These are phyloP conservation scores for Maccullochella peelii DNA, from an alignment of 2,113 vertebrate genomes.

Conservation along the genomic window DNA sequence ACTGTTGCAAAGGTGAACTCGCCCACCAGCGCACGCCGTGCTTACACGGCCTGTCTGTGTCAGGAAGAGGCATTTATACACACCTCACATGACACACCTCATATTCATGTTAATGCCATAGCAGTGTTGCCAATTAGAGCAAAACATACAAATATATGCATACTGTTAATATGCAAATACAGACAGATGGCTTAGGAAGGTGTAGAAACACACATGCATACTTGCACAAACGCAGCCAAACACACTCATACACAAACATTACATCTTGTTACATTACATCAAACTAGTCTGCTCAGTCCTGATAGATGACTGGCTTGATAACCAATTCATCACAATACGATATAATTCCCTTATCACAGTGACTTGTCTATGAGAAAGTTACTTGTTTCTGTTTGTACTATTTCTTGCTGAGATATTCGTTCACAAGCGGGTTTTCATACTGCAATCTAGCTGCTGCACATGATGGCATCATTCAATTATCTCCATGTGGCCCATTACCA, in stretches of 20 bases:
- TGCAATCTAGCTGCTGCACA: conserved; percentile 10
- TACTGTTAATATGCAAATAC: conserved; percentile 11
- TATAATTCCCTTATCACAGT: neutral
- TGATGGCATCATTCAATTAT: conserved; percentile 13
- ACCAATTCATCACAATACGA: neutral
- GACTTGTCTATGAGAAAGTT: neutral
- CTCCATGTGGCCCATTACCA: neutral
- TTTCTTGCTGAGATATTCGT: neutral
- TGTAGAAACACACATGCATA: conserved; percentile 28
- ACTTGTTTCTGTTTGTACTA: neutral
- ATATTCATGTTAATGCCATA: conserved; percentile 5
- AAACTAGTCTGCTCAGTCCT: neutral
- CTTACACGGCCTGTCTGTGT: conserved; percentile 34
- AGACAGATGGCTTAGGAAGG: conserved; percentile 25
- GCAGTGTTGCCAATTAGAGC: neutral
- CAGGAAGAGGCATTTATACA: conserved; percentile 49
- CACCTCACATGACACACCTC: conserved; percentile 24
- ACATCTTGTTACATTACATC: too few species aligned
- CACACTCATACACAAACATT: neutral
- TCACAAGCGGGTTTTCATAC: neutral
- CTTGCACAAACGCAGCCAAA: conserved; percentile 4
- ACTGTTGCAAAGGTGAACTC: conserved; percentile 64
- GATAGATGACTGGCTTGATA: neutral
- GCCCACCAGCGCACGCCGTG: conserved; percentile 14
- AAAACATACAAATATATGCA: conserved; percentile 16